Evolutionary conservation across 1,140 invertebrate genomes (phyloP).

Genomic region (Euura saliciscinereae): DNA sequence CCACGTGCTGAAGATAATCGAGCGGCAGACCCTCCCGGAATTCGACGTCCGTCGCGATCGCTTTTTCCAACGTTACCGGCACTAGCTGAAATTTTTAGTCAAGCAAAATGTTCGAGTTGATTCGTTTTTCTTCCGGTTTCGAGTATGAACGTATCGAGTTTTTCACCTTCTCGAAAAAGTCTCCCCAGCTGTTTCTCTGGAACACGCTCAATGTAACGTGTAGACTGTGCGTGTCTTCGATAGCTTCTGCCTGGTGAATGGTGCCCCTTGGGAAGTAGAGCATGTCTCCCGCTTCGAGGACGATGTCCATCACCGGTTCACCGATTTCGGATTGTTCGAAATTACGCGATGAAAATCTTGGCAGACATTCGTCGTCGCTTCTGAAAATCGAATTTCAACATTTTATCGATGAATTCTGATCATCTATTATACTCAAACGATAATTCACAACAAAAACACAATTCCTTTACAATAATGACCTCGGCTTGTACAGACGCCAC

Average conservation of each 20-base stretch:
- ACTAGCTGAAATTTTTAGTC: slow-evolving; percentile 61
- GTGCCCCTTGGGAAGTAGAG: slow-evolving; percentile 92
- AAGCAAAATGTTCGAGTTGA: background rate
- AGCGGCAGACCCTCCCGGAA: slow-evolving; percentile 83
- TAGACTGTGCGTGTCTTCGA: slow-evolving; percentile 80
- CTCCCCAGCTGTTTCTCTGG: slow-evolving; percentile 89
- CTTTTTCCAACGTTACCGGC: slow-evolving; percentile 75
- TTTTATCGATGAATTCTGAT: background rate
- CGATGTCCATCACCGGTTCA: slow-evolving; percentile 81
- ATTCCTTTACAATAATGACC: slow-evolving; percentile 40
- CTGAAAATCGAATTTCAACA: slow-evolving; percentile 32
- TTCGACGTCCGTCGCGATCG: slow-evolving; percentile 72
- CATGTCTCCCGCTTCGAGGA: slow-evolving; percentile 86
- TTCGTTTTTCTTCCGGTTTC: no score
- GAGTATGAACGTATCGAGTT: no score
- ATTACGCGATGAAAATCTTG: slow-evolving; percentile 84
- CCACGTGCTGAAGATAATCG: slow-evolving; percentile 77
- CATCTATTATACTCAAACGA: no score
- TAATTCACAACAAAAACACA: no score
- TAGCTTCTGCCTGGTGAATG: slow-evolving; percentile 88
- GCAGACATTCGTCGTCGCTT: slow-evolving; percentile 67
- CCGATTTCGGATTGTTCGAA: slow-evolving; percentile 80
- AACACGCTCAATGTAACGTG: slow-evolving; percentile 93
- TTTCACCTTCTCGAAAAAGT: slow-evolving; percentile 78
- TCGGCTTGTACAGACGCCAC: slow-evolving; percentile 90